Evolutionary conservation across 2,113 vertebrate species (phyloP).

Genomic region (Lagopus leucura): DNA sequence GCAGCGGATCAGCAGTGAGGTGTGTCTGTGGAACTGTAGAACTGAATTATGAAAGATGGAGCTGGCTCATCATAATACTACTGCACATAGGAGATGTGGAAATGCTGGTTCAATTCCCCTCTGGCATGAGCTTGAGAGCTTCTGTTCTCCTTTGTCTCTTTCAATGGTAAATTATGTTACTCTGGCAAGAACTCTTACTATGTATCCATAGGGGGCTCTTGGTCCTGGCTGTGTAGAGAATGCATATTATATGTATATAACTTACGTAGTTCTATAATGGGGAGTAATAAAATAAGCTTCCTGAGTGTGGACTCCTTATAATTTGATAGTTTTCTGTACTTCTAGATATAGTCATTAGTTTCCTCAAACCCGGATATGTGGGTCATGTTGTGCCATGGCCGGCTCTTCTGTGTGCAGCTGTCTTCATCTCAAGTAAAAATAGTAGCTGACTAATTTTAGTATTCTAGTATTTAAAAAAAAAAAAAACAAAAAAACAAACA

Average conservation of each 20-base stretch:
- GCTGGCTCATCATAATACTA: accelerated
- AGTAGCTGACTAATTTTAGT: not conserved
- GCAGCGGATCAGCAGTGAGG: not conserved
- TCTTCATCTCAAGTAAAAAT: not conserved
- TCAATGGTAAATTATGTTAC: not conserved
- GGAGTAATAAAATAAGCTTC: not conserved
- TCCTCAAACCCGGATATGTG: not conserved
- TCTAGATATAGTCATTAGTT: not conserved
- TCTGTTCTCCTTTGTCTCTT: not conserved
- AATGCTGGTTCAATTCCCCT: not conserved
- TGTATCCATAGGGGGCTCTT: not conserved
- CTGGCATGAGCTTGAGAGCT: not conserved
- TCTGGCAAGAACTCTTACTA: not conserved
- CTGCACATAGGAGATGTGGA: not conserved
- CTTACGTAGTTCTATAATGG: not conserved
- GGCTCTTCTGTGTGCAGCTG: not conserved
- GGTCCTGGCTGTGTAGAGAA: not conserved
- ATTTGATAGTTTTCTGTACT: not conserved
- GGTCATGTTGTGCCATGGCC: not conserved
- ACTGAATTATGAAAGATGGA: not conserved
- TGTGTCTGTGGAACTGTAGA: not conserved
- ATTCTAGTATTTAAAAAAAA: not conserved
- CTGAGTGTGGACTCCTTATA: not conserved
- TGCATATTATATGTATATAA: not conserved
- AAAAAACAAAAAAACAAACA: not conserved